Evolutionary conservation across 2,888 invertebrate species (phyloP), one percentile per base, ranked within the genome.

Genomic region (Acanthoscelides obtectus): DNA sequence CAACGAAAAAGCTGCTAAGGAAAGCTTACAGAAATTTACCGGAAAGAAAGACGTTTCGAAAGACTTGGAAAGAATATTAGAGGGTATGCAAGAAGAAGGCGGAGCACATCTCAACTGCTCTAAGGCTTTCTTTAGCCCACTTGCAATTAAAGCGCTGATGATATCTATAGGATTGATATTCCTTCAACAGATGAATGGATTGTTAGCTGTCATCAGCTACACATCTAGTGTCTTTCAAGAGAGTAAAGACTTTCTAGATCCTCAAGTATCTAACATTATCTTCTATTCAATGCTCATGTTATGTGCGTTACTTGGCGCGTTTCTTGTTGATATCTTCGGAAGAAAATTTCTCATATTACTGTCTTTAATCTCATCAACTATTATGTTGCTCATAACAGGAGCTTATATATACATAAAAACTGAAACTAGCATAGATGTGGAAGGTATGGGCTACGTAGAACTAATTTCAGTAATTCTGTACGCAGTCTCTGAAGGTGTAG

Each of bases 331-430:
- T 79, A 86, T 86, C 67, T 85, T 88, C 0, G 90, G 92, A 69
- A 84, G 93, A 74, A 87, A 90, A 72, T 85, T 90, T 8, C 85
- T 93, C 12, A 84, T 94, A 0, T 79, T 93, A 65, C 75, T 89
- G 20, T 92, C 92, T 0, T 21, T 21, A 20, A 65, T 68, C 20
- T 63, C 27, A 21, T 20, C 67, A 17, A 22, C 21, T 2, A 4
- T 70, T 0, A 87, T 88, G 76, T 82, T 91, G 64, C 86, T 82
- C 20, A 77, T 81, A 22, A 79, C 88, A 22, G 85, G 86, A 22
- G 76, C 81, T 27, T 86, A 84, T 74, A 86, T 86, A 76, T 82
- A 84, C 73, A 71, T 87, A 77, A 79, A 84, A 73, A 69, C 86
- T 22, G 73, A 77, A 67, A 69, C 69, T 20, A 73, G 75, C 1